phyloP scores from a whole-genome alignment of 2,113 vertebrate genomes.

The Euleptes europaea region DNA sequence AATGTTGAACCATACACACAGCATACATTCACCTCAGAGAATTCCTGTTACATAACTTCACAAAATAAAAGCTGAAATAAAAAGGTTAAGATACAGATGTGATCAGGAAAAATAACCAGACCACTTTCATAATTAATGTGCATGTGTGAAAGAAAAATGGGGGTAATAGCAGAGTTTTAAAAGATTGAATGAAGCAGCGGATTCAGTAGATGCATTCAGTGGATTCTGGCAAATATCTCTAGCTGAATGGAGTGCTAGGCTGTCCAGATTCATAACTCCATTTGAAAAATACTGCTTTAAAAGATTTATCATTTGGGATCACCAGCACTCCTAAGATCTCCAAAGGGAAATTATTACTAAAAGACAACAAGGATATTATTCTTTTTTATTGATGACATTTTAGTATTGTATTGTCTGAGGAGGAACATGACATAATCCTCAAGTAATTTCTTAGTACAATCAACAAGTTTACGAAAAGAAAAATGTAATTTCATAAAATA shows the following conservation, averaged over 20 bases:
- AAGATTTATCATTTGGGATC: neutral
- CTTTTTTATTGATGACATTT: neutral
- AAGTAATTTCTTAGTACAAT: neutral
- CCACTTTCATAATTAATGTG: neutral
- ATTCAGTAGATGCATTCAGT: too few relatives aligned
- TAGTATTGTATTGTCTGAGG: neutral
- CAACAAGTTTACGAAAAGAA: neutral
- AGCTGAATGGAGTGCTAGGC: neutral
- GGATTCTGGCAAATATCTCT: neutral
- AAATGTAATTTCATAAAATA: too few relatives aligned
- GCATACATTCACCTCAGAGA: neutral
- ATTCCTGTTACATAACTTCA: neutral
- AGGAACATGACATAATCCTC: neutral
- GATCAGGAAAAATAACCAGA: neutral
- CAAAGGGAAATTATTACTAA: neutral
- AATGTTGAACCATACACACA: neutral
- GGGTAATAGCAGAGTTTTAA: neutral
- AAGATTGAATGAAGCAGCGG: neutral
- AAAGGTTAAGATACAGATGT: neutral
- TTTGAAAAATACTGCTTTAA: neutral
- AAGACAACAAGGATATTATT: neutral
- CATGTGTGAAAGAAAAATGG: neutral
- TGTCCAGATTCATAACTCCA: neutral
- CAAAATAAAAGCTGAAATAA: neutral
- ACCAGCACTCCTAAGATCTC: neutral